Evolutionary conservation across 2,113 vertebrate genomes (phyloP), one percentile per base, ranked within the genome.

Genomic region (Oostethus manadensis): DNA sequence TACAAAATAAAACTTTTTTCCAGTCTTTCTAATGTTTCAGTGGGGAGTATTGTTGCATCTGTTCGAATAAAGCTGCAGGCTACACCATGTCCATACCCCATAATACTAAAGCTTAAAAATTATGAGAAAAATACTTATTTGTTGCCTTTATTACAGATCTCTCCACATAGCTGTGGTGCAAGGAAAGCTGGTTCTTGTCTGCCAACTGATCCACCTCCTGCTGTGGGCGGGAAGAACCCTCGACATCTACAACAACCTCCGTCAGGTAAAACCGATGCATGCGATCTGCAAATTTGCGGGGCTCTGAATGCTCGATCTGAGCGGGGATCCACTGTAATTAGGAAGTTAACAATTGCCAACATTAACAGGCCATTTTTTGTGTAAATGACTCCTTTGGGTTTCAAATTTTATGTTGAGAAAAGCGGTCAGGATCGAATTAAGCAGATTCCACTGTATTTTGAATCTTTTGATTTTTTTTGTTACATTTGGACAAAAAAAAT

Each of bases 111-210:
- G 29, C 8, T 56, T 65, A 60, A 42, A 14, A 61, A 9, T 35
- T 66, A 15, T 56, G 47, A 22, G 42, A 68, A 13, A 60, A n/a
- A 38, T 33, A 48, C 63, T 15, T 70, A 16, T 48, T 74, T 54
- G 67, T 46, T 54, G 16, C 57, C 7, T 67, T 62, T n/a, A n/a
- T 71, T 74, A 7, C 82, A 95, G 94, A 71, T 84, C 93, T 44
- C 90, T 95, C 45, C 94, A 96, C 70, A 95, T 96, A 16, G 93
- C 93, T 0, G 93, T 95, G 74, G 93, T 87, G 33, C 87, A 93
- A 67, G 90, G 76, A 16, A 78, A 92, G n/a, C 29, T 86, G 17
- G 10, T 5, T 0, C 20, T 87, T 0, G 89, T 92, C 21, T 57
- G 45, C 21, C 76, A 62, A 7, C 75, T 95, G 2, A 86, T 92